Conservation (phyloP, 2,888 invertebrate species). For the Plemyria rubiginata region DNA sequence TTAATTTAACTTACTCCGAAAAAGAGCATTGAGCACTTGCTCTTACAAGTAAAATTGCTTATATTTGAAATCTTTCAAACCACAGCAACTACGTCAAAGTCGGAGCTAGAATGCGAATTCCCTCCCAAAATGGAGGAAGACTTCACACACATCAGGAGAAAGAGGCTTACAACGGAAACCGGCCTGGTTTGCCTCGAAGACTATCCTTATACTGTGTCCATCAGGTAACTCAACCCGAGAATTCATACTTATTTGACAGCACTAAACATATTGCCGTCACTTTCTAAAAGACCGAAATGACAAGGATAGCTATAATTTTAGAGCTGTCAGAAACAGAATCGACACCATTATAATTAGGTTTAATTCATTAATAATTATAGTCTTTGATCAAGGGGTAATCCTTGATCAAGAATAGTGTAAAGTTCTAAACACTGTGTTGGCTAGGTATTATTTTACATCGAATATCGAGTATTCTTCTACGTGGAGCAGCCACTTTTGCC, state of each 20-base stretch:
- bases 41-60: no score
- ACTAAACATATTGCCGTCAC: no score
- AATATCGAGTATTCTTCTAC: slow-evolving; percentile 18
- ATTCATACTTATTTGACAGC: no score
- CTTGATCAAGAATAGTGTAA: no score
- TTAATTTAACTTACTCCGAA: background rate
- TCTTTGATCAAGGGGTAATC: no score
- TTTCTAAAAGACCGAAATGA: no score
- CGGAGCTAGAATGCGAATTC: slow-evolving; percentile 76
- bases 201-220: slow-evolving; percentile 76
- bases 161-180: slow-evolving; percentile 72
- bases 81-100: slow-evolving; percentile 49
- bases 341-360: no score
- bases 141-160: slow-evolving; percentile 68
- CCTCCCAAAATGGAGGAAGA: slow-evolving; percentile 76
- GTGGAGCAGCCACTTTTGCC: slow-evolving; percentile 27
- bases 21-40: background rate
- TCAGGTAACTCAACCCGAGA: slow-evolving; percentile 56
- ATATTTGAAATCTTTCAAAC: slow-evolving; percentile 24
- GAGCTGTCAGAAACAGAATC: no score
- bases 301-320: no score
- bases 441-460: background rate
- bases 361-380: no score
- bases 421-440: no score
- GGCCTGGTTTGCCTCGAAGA: slow-evolving; percentile 78